A percentile compares a stretch with the other conserved stretches of the same genome.
phyloP scores from a whole-genome alignment of 2,113 vertebrate species.

The Camelus bactrianus region DNA sequence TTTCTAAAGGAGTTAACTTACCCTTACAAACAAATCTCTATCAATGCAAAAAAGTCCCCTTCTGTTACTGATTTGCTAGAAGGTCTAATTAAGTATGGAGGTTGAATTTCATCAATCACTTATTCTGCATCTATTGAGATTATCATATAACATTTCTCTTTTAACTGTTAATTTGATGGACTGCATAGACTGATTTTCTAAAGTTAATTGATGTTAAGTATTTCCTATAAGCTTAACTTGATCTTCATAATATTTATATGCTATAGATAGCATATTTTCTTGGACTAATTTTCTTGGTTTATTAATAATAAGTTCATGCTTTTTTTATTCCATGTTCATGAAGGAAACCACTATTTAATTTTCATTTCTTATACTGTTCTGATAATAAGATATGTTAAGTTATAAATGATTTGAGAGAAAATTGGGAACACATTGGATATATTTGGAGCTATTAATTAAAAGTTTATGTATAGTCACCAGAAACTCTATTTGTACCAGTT shows the following conservation, averaged over 20 bases:
- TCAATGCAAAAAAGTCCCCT: not conserved
- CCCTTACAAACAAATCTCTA: not conserved
- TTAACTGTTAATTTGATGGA: not conserved
- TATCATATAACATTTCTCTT: not conserved
- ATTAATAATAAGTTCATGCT: not conserved
- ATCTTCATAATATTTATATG: not conserved
- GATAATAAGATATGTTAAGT: not conserved
- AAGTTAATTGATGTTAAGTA: not conserved
- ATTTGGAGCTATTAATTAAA: not conserved
- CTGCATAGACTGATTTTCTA: not conserved
- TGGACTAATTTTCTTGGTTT: not conserved
- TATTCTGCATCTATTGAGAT: not conserved
- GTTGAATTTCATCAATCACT: not conserved
- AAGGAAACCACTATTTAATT: not conserved
- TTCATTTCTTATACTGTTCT: not conserved
- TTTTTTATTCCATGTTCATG: not conserved
- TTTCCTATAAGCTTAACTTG: not conserved
- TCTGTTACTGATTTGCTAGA: not conserved
- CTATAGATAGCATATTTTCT: not conserved
- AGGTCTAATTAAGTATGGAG: not conserved
- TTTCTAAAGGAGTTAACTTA: not conserved
- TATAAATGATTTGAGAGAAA: not conserved
- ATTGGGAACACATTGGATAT: not conserved
- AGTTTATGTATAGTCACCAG: not conserved
- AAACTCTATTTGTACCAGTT: not conserved